A percentile compares a stretch with the other conserved stretches of the same genome.
Conservation (phyloP, 2,797 vertebrate genomes). For the Triplophysa yarkandensis region DNA sequence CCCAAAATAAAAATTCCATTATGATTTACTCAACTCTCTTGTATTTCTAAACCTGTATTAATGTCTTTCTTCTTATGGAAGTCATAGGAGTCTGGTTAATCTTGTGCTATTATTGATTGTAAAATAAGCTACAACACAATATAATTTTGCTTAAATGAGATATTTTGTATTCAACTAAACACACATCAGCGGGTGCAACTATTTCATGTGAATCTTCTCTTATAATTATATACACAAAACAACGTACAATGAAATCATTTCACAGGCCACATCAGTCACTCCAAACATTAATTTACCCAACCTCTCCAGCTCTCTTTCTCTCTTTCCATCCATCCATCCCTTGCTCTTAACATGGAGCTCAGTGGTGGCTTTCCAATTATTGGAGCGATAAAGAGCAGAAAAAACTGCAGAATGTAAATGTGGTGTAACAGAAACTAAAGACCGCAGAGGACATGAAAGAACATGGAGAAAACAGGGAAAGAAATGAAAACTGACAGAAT, state of each 20-base stretch:
- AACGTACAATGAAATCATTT: neutral
- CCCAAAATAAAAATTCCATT: too few relatives aligned
- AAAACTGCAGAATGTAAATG: conserved; percentile 76
- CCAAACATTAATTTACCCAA: conserved; percentile 26
- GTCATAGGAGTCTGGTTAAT: too few relatives aligned
- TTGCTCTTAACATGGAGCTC: conserved; percentile 65
- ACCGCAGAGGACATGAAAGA: neutral
- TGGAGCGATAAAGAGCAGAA: conserved; percentile 67
- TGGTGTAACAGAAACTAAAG: conserved; percentile 50
- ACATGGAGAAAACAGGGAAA: neutral
- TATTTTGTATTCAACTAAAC: neutral
- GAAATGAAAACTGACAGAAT: neutral
- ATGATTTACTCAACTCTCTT: too few relatives aligned
- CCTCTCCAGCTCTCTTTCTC: conserved; percentile 36
- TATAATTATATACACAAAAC: neutral
- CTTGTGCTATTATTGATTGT: too few relatives aligned
- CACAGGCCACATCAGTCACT: neutral
- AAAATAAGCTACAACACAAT: neutral
- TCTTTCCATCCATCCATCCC: conserved; percentile 34
- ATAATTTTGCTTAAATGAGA: neutral
- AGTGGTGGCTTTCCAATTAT: conserved; percentile 80
- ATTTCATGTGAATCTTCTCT: neutral
- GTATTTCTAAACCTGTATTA: too few relatives aligned
- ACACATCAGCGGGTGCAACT: neutral
- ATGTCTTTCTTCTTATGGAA: too few relatives aligned